Evolutionary conservation across 2,797 vertebrate species (phyloP).

Genomic region (Cossypha polioptera): DNA sequence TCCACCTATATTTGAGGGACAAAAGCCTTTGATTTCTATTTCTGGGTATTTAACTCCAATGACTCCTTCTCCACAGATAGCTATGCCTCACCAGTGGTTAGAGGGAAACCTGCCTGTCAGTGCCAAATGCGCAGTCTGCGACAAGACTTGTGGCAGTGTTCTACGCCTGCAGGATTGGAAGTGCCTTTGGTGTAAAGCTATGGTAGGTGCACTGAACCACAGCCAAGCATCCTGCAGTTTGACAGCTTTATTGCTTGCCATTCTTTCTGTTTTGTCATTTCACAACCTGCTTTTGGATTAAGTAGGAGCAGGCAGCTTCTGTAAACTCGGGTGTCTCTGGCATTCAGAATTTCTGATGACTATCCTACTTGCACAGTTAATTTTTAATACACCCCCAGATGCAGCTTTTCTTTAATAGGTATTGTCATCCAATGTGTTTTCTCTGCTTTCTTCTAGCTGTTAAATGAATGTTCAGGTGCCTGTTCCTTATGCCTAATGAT

Average conservation of each 20-base stretch:
- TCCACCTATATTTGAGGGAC: background rate
- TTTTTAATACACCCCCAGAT: background rate
- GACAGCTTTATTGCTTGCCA: background rate
- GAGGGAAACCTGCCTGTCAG: slow-evolving; percentile 97
- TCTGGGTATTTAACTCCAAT: background rate
- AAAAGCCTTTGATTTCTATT: background rate
- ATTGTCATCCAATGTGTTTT: background rate
- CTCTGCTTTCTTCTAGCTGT: background rate
- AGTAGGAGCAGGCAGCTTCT: background rate
- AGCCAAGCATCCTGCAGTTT: background rate
- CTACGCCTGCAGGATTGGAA: slow-evolving; percentile 96
- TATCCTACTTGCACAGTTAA: background rate
- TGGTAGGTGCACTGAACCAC: slow-evolving; percentile 78
- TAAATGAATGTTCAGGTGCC: background rate
- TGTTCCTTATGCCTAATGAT: background rate
- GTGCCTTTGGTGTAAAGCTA: slow-evolving; percentile 98
- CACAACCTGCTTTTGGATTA: background rate
- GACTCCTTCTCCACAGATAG: slow-evolving; percentile 78
- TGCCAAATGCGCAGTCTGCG: slow-evolving; percentile 96
- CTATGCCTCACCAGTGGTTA: slow-evolving; percentile 98
- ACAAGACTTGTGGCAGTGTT: slow-evolving; percentile 97
- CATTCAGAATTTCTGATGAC: background rate
- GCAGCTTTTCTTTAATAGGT: background rate
- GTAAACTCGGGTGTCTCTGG: background rate
- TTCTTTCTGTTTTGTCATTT: background rate